Evolutionary conservation across 2,113 vertebrate genomes (phyloP).

Genomic region (Ondatra zibethicus): DNA sequence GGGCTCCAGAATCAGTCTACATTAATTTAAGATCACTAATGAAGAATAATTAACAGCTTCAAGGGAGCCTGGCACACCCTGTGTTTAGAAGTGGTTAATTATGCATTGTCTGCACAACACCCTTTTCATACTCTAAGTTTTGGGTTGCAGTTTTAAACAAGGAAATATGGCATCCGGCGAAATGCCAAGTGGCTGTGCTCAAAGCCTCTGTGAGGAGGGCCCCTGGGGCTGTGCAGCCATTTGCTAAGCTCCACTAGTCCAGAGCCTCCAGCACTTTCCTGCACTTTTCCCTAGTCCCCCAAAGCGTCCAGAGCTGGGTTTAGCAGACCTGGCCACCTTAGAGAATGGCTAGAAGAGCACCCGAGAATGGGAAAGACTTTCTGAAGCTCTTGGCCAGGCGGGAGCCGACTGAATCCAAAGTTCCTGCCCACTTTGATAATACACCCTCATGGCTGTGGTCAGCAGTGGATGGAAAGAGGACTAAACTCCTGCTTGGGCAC

Average conservation of each 20-base stretch:
- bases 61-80: constrained; percentile 68
- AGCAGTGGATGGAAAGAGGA: not conserved
- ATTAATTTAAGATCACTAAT: constrained; percentile 76
- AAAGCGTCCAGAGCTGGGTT: fast-evolving
- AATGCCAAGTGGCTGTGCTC: not conserved
- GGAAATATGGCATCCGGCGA: not conserved
- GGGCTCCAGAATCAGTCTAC: constrained; percentile 75
- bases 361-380: not conserved
- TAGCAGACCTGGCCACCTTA: not conserved
- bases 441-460: not conserved
- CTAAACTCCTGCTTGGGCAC: not conserved
- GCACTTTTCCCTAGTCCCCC: too few relatives aligned
- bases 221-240: not conserved
- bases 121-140: constrained; percentile 65
- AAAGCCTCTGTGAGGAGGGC: fast-evolving
- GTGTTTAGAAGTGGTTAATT: constrained; percentile 76
- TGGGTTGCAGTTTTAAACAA: constrained; percentile 55
- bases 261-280: not conserved
- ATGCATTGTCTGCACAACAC: constrained; percentile 70
- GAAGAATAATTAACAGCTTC: constrained; percentile 80
- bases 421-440: not conserved
- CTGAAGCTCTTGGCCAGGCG: not conserved
- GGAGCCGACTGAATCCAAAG: not conserved
- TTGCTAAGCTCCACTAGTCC: not conserved
- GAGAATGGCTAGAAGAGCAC: not conserved